These are phyloP conservation scores for Potamilus streckersoni DNA, from an alignment of 1,140 invertebrate genomes.

Conservation along the genomic window DNA sequence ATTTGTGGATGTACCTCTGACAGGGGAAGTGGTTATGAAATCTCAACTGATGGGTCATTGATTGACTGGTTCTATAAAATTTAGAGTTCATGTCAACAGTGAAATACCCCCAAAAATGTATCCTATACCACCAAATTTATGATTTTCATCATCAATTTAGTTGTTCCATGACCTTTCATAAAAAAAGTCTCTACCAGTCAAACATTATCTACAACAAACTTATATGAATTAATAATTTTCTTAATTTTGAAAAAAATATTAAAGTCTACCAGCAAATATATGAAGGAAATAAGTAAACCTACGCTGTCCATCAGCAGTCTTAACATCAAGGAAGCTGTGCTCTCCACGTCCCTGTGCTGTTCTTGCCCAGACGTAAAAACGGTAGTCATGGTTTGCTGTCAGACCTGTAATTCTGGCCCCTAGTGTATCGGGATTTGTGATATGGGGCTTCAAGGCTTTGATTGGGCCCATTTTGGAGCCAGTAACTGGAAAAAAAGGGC, in stretches of 20 bases:
- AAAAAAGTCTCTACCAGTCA: background rate
- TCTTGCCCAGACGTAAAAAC: conserved; percentile 59
- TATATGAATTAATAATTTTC: background rate
- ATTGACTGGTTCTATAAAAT: too few relatives aligned
- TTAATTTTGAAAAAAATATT: background rate
- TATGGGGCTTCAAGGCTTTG: conserved; percentile 48
- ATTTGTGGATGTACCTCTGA: too few relatives aligned
- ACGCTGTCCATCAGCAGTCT: conserved; percentile 37
- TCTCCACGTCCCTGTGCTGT: conserved; percentile 49
- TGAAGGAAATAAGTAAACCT: conserved; percentile 6
- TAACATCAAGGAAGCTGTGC: conserved; percentile 43
- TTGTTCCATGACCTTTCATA: too few relatives aligned
- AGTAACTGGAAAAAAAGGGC: conserved; percentile 37
- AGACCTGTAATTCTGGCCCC: conserved; percentile 57
- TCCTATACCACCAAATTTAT: too few relatives aligned
- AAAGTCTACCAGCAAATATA: background rate
- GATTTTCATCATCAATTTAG: too few relatives aligned
- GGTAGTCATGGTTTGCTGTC: conserved; percentile 46
- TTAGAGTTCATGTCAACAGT: too few relatives aligned
- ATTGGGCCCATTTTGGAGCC: conserved; percentile 36
- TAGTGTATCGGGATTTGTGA: conserved; percentile 50
- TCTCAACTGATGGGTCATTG: too few relatives aligned
- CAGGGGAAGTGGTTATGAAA: too few relatives aligned
- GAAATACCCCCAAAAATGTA: too few relatives aligned
- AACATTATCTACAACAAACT: background rate